Evolutionary conservation across 2,888 invertebrate species (phyloP), one percentile per base, ranked within the genome.

Genomic region (Drosophila suboccidentalis): DNA sequence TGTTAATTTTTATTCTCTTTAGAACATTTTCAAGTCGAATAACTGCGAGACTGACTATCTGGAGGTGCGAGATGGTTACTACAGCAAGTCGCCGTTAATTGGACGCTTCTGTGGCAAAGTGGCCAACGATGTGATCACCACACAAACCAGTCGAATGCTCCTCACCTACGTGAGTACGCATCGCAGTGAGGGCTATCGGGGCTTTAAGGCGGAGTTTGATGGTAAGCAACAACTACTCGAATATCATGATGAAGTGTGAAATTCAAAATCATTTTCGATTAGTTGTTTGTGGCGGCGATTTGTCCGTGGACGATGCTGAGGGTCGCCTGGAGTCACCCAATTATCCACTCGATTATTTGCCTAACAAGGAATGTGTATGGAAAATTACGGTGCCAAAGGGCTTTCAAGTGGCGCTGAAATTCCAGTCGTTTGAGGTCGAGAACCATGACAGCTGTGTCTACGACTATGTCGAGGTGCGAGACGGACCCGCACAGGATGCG

Each of bases 361-460:
- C 97, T 0, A 98, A 97, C 91, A 98, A 99, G 91, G 97, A 98
- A 83, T 99, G 99, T 92, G 94, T 98, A 44, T 99, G 99, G 99
- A 96, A 95, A 90, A 95, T 99, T 38, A 96, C 97, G 0, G 99
- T 99, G 0, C 98, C 98, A 2, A 96, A 96, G 90, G 96, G 96
- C 63, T 97, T 95, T 92, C 96, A 97, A 93, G 94, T 94, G 54
- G 93, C 93, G 58, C 94, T 99, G 50, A 96, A 97, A 91, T 99
- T 99, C 93, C 98, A 98, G 90, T 98, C 98, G 0, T 99, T 99
- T 92, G 99, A 99, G 94, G 97, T 99, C 74, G 99, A 99, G 93
- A 98, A 98, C 93, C 99, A 99, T 91, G 99, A 99, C 92, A 98
- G 97, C 83, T 99, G 99, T 92, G 97, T 98, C 22, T 99, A 99